Evolutionary conservation across 1,140 invertebrate genomes (phyloP).

Genomic region (Lepidostoma basale): DNA sequence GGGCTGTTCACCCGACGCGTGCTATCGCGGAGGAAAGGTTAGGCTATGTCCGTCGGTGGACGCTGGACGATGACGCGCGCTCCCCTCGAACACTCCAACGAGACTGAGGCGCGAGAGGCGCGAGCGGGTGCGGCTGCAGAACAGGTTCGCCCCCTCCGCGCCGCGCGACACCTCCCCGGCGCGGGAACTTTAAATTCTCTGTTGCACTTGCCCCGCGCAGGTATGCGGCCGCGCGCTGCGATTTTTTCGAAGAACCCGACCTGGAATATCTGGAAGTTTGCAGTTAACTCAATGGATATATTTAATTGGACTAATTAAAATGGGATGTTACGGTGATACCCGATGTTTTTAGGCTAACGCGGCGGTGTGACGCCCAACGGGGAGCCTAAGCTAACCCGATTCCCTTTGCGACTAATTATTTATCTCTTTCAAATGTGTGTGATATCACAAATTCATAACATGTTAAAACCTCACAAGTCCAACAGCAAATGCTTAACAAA

Average conservation of each 20-base stretch:
- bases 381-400: too few species aligned
- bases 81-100: slow-evolving; percentile 38
- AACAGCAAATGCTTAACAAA: too few species aligned
- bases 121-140: slow-evolving; percentile 9
- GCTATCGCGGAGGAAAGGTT: background rate
- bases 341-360: background rate
- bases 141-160: slow-evolving; percentile 21
- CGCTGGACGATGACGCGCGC: slow-evolving; percentile 23
- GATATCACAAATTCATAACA: too few species aligned
- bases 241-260: slow-evolving; percentile 43
- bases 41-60: slow-evolving; percentile 10
- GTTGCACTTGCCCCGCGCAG: slow-evolving; percentile 37
- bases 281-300: slow-evolving; percentile 24
- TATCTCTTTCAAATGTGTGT: too few species aligned
- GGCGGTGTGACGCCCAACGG: too few species aligned
- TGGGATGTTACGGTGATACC: slow-evolving; percentile 12
- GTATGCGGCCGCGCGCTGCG: slow-evolving; percentile 35
- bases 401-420: too few species aligned
- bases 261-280: slow-evolving; percentile 39
- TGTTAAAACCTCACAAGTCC: too few species aligned
- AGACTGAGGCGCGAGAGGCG: slow-evolving; percentile 29
- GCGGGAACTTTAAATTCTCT: slow-evolving; percentile 40
- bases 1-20: slow-evolving; percentile 17
- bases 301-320: slow-evolving; percentile 31
- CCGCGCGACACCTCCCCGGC: slow-evolving; percentile 24